Evolutionary conservation across 2,797 vertebrate species (phyloP).

Genomic region (Sciurus vulgaris): DNA sequence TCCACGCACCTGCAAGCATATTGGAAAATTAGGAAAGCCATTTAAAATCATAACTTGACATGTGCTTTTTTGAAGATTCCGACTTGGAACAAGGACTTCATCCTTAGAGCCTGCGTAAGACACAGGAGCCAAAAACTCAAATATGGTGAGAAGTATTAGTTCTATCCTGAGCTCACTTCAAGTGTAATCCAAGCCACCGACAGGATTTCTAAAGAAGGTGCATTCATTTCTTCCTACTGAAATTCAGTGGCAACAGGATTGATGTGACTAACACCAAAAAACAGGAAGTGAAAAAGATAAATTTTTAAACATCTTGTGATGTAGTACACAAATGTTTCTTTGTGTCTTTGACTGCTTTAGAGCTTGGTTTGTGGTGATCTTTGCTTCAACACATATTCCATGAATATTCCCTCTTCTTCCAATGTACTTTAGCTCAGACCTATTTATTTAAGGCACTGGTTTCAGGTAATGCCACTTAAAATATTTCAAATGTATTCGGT

Average conservation of each 20-base stretch:
- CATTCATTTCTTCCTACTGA: background rate
- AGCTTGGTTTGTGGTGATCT: conserved; percentile 26
- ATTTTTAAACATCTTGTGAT: conserved; percentile 30
- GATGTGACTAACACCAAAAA: background rate
- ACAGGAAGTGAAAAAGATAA: background rate
- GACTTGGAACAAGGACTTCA: background rate
- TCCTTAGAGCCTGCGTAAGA: background rate
- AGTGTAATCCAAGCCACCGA: background rate
- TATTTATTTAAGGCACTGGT: conserved; percentile 61
- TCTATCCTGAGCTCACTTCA: background rate
- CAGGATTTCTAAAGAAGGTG: background rate
- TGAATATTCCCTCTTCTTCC: background rate
- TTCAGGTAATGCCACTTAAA: conserved; percentile 72
- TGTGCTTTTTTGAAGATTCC: background rate
- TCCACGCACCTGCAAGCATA: background rate
- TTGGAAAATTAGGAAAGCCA: background rate
- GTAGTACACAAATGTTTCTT: background rate
- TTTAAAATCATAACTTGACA: background rate
- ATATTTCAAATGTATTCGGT: conserved; percentile 72
- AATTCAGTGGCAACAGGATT: background rate
- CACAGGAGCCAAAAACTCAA: background rate
- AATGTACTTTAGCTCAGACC: background rate
- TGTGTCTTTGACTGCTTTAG: conserved; percentile 27
- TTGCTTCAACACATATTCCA: background rate
- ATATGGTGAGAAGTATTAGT: background rate